A percentile compares a stretch with the other conserved stretches of the same genome.
Evolutionary conservation across 2,113 vertebrate species (phyloP).

Genomic region (Isurus oxyrinchus): DNA sequence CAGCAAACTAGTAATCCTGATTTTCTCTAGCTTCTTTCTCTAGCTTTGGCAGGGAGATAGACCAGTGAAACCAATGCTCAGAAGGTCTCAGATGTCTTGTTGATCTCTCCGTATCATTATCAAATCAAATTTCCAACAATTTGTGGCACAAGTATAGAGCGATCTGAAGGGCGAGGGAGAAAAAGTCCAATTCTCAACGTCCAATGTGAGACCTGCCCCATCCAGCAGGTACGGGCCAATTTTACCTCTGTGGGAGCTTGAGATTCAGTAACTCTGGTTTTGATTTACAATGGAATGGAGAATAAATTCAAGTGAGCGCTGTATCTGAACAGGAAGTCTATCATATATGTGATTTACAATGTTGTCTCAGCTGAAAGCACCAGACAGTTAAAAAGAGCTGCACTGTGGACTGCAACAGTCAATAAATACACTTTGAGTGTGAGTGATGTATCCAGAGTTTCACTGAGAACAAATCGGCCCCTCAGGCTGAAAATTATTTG

Average conservation of each 20-base stretch:
- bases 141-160: not conserved
- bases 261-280: not conserved
- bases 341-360: not conserved
- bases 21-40: not conserved
- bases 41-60: not conserved
- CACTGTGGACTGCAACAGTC: not conserved
- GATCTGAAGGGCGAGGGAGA: not conserved
- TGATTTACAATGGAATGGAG: not conserved
- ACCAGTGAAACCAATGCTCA: not conserved
- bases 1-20: not conserved
- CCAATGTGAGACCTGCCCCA: no score
- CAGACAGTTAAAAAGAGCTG: not conserved
- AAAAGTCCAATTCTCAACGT: not conserved
- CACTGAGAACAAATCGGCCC: not conserved
- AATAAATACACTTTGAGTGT: not conserved
- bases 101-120: not conserved
- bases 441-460: not conserved
- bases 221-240: not conserved
- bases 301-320: not conserved
- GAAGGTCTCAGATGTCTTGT: not conserved
- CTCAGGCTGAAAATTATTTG: not conserved
- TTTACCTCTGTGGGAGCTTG: not conserved
- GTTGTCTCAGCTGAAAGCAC: not conserved
- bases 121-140: not conserved
- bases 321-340: not conserved